Conservation (phyloP, 2,797 vertebrate species). For the Delichon dasypus region DNA sequence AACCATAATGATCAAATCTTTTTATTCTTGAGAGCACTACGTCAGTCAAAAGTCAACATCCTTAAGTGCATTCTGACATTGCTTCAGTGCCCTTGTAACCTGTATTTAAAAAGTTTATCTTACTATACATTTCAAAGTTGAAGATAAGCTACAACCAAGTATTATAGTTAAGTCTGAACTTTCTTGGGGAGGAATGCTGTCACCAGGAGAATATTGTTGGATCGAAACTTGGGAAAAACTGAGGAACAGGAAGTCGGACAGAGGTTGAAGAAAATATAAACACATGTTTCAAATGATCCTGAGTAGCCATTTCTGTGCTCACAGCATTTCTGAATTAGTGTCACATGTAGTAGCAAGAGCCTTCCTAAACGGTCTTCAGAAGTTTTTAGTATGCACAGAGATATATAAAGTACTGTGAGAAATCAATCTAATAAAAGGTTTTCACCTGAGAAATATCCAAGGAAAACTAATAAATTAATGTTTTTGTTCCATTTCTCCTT, state of each 20-base stretch:
- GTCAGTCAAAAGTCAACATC: conserved; percentile 37
- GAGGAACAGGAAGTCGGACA: not conserved
- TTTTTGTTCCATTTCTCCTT: not conserved
- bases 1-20: conserved; percentile 34
- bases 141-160: not conserved
- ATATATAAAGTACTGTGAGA: not conserved
- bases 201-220: not conserved
- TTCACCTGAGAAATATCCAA: not conserved
- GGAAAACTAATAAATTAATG: not conserved
- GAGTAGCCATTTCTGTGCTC: not conserved
- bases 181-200: not conserved
- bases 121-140: conserved; percentile 37
- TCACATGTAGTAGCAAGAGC: not conserved
- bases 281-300: not conserved
- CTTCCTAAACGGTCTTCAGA: not conserved
- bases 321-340: not conserved
- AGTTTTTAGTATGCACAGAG: not conserved
- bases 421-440: not conserved
- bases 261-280: not conserved
- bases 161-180: not conserved
- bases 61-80: not conserved
- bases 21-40: conserved; percentile 14
- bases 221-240: not conserved
- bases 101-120: conserved; percentile 34
- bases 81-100: conserved; percentile 3